Percentiles rank a stretch among this genome's conserved stretches.
These are phyloP conservation scores for Lanius collurio DNA, from an alignment of 2,113 vertebrate genomes.

Conservation along the genomic window DNA sequence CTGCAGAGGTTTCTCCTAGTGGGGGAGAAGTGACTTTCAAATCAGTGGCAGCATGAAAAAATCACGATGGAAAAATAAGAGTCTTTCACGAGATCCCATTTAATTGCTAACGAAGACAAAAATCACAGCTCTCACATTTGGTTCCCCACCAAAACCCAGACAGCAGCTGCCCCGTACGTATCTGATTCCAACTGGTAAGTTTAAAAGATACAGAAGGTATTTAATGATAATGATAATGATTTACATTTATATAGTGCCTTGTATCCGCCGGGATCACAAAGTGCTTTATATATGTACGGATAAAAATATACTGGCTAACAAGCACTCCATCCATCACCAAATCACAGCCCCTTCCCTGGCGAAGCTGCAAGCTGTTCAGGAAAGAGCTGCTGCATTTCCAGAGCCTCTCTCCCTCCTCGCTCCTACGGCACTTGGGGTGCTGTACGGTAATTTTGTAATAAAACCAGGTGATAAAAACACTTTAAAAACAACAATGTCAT, in stretches of 20 bases:
- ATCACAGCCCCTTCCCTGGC: background rate
- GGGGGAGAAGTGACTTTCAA: slow-evolving; percentile 13
- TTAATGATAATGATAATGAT: slow-evolving; percentile 62
- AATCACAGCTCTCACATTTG: background rate
- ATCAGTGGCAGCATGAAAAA: background rate
- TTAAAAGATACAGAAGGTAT: slow-evolving; percentile 57
- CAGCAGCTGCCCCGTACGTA: background rate
- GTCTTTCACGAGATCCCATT: background rate
- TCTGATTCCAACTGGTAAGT: slow-evolving; percentile 2
- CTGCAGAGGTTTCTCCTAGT: background rate
- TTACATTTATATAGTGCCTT: slow-evolving; percentile 56
- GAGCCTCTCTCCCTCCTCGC: background rate
- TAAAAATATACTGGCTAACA: slow-evolving; percentile 27
- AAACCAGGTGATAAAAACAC: slow-evolving; percentile 64
- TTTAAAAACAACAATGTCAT: slow-evolving; percentile 53
- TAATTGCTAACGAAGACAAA: slow-evolving; percentile 27
- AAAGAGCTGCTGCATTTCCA: background rate
- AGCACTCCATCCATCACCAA: slow-evolving; percentile 11
- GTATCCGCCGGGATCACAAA: slow-evolving; percentile 35
- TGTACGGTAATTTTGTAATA: background rate
- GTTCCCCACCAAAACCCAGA: background rate
- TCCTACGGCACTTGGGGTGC: background rate
- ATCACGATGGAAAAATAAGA: background rate
- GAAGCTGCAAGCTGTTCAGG: background rate
- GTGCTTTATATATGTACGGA: slow-evolving; percentile 17